These are phyloP conservation scores for Daubentonia madagascariensis DNA, from an alignment of 2,113 vertebrate species.

Conservation along the genomic window DNA sequence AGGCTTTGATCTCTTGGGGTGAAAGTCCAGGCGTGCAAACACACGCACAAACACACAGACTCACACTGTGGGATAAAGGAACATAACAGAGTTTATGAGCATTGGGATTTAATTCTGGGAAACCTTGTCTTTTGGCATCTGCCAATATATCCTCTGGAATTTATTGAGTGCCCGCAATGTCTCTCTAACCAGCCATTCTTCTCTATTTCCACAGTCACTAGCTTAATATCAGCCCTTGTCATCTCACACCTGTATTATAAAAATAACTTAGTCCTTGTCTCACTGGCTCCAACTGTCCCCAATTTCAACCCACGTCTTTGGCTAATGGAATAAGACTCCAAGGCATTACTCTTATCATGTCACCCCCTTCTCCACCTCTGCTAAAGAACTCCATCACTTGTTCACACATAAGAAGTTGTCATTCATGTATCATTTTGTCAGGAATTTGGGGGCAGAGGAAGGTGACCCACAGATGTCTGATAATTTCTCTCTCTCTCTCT, in stretches of 20 bases:
- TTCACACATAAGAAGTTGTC: neutral
- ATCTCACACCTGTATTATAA: constrained; percentile 48
- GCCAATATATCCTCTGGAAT: constrained; percentile 63
- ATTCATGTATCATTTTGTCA: neutral
- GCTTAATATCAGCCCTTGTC: constrained; percentile 10
- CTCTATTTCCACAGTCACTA: constrained; percentile 1
- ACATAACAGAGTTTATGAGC: constrained; percentile 67
- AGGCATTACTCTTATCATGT: neutral
- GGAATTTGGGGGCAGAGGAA: neutral
- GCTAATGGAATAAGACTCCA: neutral
- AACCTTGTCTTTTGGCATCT: constrained; percentile 50
- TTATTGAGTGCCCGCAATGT: constrained; percentile 36
- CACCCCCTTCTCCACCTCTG: neutral
- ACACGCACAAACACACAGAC: neutral
- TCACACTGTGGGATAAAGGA: neutral
- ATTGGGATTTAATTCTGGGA: constrained; percentile 59
- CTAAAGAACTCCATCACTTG: neutral
- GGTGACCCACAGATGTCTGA: neutral
- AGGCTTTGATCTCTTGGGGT: neutral
- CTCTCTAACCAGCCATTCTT: neutral
- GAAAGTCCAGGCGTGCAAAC: neutral
- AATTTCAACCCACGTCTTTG: neutral
- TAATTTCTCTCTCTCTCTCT: neutral
- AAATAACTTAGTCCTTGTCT: neutral
- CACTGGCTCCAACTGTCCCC: neutral